Base-by-base conservation (phyloP, 2,888 invertebrate genomes). In the Chrysodeixis includens region DNA sequence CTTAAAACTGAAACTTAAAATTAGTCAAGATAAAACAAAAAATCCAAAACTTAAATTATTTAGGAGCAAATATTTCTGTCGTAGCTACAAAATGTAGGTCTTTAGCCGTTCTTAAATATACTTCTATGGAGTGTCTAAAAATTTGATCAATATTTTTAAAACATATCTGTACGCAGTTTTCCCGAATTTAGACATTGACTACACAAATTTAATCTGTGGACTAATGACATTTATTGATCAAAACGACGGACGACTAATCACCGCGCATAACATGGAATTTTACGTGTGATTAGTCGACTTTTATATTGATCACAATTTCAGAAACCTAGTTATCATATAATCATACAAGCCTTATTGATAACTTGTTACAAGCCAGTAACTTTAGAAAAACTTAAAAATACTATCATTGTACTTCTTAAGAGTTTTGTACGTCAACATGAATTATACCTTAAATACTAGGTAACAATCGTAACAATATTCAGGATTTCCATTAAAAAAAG, bases 1-100 rank as follows among this genome's bases (percentile, higher is more conserved):
- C 46, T 52, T 55, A 67, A 16, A 51, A 26, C 16, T 56, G 32
- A 32, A 62, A 62, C 62, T 26, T n/a, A 40, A 40, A 40, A n/a
- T n/a, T 40, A 40, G n/a, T 40, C 40, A 40, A 40, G 5, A n/a
- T n/a, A 40, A 40, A 14, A 40, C 2, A 14, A 4, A 14, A 40
- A 26, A 26, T 26, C 2, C 35, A 40, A n/a, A 40, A 40, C n/a
- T 7, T 40, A 40, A 40, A 40, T 40, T 40, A 14, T n/a, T 14
- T 40, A 40, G 5, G 40, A 14, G 14, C 35, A 2, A 10, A 32
- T 0, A 8, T 10, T n/a, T n/a, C n/a, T n/a, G 12, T 2, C 14
- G 14, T 14, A 35, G 35, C 35, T 35, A 35, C 14, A 14, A 14
- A 35, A 12, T 35, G 12, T 35, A 35, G 35, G 35, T 35, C 5